phyloP scores from a whole-genome alignment of 2,888 invertebrate species.

The Troilus luridus region DNA sequence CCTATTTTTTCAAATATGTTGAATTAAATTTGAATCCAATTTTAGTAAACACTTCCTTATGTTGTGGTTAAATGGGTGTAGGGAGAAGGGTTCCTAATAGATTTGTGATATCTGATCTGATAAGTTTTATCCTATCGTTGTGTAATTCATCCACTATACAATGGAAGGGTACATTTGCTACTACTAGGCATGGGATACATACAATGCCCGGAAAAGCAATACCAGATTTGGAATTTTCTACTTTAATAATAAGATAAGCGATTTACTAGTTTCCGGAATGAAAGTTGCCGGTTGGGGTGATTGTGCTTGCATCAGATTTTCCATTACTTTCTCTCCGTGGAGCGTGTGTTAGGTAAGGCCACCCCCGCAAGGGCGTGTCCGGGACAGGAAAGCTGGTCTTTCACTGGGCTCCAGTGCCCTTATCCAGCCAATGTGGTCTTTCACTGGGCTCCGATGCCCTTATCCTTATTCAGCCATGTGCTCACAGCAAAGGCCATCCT shows the following conservation, averaged over 20 bases:
- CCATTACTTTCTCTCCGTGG: not conserved
- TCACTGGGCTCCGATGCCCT: not conserved
- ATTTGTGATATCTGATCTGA: too few species aligned
- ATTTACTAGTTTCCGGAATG: slow-evolving; percentile 4
- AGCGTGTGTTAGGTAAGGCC: slow-evolving; percentile 16
- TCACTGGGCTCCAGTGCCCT: not conserved
- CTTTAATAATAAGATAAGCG: not conserved
- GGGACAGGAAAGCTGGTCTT: slow-evolving; percentile 2
- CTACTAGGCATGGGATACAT: too few species aligned
- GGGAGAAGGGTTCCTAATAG: too few species aligned
- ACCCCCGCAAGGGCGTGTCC: slow-evolving; percentile 29
- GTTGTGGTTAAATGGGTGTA: too few species aligned
- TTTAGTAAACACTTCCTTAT: too few species aligned
- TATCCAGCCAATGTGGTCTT: slow-evolving; percentile 33
- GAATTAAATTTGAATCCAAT: too few species aligned
- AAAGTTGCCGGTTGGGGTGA: slow-evolving; percentile 8
- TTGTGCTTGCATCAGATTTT: slow-evolving; percentile 17
- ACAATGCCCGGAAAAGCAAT: not conserved
- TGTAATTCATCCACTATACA: too few species aligned
- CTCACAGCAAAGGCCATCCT: not conserved
- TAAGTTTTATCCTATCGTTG: too few species aligned
- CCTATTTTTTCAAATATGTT: too few species aligned
- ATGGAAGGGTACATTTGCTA: too few species aligned
- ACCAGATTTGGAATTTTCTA: not conserved
- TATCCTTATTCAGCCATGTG: not conserved